Evolutionary conservation across 2,113 vertebrate genomes (phyloP), one percentile per base, ranked within the genome.

Genomic region (Zosterops lateralis): DNA sequence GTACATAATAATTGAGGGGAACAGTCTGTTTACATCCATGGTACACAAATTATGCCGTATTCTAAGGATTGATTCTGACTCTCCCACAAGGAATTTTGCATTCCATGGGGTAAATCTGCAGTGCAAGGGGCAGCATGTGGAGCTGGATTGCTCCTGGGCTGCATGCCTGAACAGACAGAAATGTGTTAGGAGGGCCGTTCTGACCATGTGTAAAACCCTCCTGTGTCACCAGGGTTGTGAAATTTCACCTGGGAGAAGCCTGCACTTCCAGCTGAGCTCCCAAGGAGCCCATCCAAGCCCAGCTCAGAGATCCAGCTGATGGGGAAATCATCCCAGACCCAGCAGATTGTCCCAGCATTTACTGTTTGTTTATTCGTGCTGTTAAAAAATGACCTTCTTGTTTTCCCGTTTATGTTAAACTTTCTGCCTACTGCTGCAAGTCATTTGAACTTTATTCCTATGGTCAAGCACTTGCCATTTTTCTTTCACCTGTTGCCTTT

Each of bases 21-120:
- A n/a, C 31, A 21, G 31, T 18, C 17, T 48, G 9, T 42, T 53
- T 32, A 4, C 26, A 31, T 24, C 26, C 16, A 7, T 3, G 1
- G 4, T 10, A 18, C 24, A 25, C 2, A 1, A 64, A 25, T 31
- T 7, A 7, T 8, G 14, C 31, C 8, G 0, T 54, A 5, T 40
- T 65, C 45, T 9, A 3, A 22, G 48, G 51, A n/a, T 2, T 6
- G 14, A 5, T 78, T 57, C 29, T 64, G 22, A 10, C 47, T 71
- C 6, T 61, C 22, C 29, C 40, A 40, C 6, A 3, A 28, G 31
- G 24, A n/a, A 12, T 58, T 64, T 32, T 8, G 2, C 14, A 3
- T 25, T 34, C 21, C 1, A 1, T 9, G 40, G 58, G 36, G 24
- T 61, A 6, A 48, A 65, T 48, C 0, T 50, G 34, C n/a, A 45